These are phyloP conservation scores for Ophion obscuratus DNA, from an alignment of 2,888 invertebrate species.

Conservation along the genomic window DNA sequence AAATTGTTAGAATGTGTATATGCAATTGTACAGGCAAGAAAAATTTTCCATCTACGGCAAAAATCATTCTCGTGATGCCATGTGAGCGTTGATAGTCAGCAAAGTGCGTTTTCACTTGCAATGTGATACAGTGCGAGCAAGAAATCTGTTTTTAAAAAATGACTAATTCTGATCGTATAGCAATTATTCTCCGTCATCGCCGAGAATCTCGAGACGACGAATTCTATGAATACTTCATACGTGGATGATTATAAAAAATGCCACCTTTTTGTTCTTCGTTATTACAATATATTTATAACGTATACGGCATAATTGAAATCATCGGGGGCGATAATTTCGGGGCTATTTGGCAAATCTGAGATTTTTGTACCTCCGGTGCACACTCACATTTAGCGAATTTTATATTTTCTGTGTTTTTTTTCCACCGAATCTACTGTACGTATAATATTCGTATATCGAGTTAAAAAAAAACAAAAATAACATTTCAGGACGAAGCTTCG, in stretches of 20 bases:
- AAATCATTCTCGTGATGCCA: neutral
- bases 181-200: slow-evolving; percentile 21
- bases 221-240: slow-evolving; percentile 8
- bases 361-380: slow-evolving; percentile 69
- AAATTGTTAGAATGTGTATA: slow-evolving; percentile 50
- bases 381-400: slow-evolving; percentile 64
- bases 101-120: no score
- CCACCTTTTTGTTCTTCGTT: slow-evolving; percentile 34
- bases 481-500: slow-evolving; percentile 14
- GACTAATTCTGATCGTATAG: slow-evolving; percentile 17
- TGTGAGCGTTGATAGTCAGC: neutral
- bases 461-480: slow-evolving; percentile 22
- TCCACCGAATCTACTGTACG: slow-evolving; percentile 31
- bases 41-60: slow-evolving; percentile 18
- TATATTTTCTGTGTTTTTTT: slow-evolving; percentile 40
- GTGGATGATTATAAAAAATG: slow-evolving; percentile 14
- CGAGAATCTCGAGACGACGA: slow-evolving; percentile 25
- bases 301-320: slow-evolving; percentile 31
- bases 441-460: slow-evolving; percentile 43
- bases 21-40: slow-evolving; percentile 35
- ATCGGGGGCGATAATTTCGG: slow-evolving; percentile 42
- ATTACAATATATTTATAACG: slow-evolving; percentile 35
- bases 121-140: no score
- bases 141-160: neutral
- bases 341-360: slow-evolving; percentile 53